Evolutionary conservation across 2,113 vertebrate genomes (phyloP).

Genomic region (Tylochromis polylepis): DNA sequence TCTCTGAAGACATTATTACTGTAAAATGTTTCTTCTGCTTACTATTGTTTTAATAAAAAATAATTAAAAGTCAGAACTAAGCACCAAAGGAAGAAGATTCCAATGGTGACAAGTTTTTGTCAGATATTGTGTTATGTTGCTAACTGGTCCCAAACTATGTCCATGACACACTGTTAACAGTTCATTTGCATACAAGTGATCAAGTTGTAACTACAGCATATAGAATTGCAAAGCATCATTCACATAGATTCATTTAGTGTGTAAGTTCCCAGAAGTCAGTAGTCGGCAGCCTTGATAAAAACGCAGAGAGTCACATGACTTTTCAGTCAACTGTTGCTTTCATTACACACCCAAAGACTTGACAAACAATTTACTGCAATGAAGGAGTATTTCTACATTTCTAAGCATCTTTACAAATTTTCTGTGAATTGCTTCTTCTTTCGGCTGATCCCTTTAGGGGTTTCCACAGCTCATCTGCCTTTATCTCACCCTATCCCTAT

Average conservation of each 20-base stretch:
- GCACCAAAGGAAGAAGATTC: not conserved
- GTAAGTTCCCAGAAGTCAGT: not conserved
- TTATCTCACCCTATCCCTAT: not conserved
- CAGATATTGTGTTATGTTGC: not conserved
- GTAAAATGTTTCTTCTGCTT: not conserved
- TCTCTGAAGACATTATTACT: not conserved
- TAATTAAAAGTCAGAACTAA: not conserved
- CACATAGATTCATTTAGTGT: not conserved
- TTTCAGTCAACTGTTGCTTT: not conserved
- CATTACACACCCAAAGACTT: not conserved
- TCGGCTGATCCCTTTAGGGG: not conserved
- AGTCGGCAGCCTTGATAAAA: not conserved
- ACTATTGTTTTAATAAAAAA: not conserved
- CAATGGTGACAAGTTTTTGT: too few species aligned
- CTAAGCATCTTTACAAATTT: not conserved
- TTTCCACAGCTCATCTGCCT: not conserved
- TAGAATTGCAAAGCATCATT: not conserved
- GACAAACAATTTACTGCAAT: not conserved
- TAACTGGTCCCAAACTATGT: not conserved
- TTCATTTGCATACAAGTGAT: not conserved
- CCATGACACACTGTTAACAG: not conserved
- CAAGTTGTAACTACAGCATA: not conserved
- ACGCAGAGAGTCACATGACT: not conserved
- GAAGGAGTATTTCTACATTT: not conserved
- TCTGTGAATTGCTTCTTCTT: not conserved